Evolutionary conservation across 2,113 vertebrate species (phyloP).

Genomic region (Ondatra zibethicus): DNA sequence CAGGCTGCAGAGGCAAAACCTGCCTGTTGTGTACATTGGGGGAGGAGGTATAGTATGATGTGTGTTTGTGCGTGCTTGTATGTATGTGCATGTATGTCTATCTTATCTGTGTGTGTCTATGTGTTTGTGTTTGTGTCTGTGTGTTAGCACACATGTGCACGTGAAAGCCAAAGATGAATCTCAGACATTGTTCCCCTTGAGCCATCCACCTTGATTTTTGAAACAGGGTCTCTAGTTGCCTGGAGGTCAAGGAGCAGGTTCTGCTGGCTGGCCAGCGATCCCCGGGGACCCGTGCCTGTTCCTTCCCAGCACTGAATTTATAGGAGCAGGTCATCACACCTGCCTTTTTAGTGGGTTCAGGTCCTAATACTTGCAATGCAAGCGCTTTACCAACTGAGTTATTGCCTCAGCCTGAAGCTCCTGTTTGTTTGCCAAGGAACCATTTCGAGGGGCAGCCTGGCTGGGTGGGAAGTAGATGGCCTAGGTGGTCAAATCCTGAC

Average conservation of each 20-base stretch:
- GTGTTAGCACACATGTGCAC: neutral
- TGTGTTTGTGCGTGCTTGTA: neutral
- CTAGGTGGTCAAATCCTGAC: neutral
- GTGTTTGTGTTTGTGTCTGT: neutral
- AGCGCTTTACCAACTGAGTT: neutral
- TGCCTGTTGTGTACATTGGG: neutral
- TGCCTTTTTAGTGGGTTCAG: neutral
- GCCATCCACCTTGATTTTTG: neutral
- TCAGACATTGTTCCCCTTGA: neutral
- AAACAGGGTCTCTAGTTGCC: neutral
- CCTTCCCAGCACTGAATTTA: neutral
- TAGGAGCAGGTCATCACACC: neutral
- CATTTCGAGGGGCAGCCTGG: neutral
- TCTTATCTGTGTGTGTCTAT: neutral
- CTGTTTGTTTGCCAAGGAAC: neutral
- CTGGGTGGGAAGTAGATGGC: neutral
- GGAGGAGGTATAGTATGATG: neutral
- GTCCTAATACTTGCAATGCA: neutral
- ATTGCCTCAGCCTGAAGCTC: too few species aligned
- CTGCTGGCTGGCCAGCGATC: too few species aligned
- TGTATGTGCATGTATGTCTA: neutral
- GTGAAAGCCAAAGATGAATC: neutral
- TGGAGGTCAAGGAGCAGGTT: neutral
- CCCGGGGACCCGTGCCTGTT: accelerated
- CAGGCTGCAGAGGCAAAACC: neutral